Evolutionary conservation across 2,113 vertebrate genomes (phyloP), one percentile per base, ranked within the genome.

Genomic region (Gymnocephalus cernua): DNA sequence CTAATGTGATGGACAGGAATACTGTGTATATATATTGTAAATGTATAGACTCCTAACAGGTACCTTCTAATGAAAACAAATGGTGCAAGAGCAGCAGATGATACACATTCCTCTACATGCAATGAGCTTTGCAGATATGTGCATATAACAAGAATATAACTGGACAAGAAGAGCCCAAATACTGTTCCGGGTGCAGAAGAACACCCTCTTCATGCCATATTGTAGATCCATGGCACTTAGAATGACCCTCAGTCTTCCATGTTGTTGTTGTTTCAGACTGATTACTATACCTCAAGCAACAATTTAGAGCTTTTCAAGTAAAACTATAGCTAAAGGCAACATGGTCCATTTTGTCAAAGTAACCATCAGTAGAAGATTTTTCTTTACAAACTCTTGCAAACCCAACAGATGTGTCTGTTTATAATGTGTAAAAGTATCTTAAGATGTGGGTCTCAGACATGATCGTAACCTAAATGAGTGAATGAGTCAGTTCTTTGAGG

Each of bases 221-320:
- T 19, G 5, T 48, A 69, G 27, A 48, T 56, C 23, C 19, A 3
- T n/a, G 47, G 18, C 23, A 29, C 35, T 14, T 16, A 7, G 27
- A 15, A 1, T n/a, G 13, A n/a, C 50, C 21, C 1, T 41, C 2
- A 51, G 21, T 38, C 7, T 15, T 35, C 14, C 5, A 4, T 45
- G 64, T 12, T 44, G 57, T 12, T 44, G 57, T 51, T 70, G 65
- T 56, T 57, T 45, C 13, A 66, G 25, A 69, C 32, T 78, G 76
- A 61, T 62, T 44, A 38, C 66, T 41, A 53, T 29, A 21, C 44
- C 10, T 48, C 9, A 47, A 59, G 44, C 15, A 7, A 62, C 48
- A 35, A 32, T 27, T 56, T 25, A 9, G 14, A 21, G 35, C 47
- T 53, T 41, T 68, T 61, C 23, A 41, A 50, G 27, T 57, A 8